These are phyloP conservation scores for Brachyalestes nurse DNA, from an alignment of 2,797 vertebrate species.

Conservation along the genomic window DNA sequence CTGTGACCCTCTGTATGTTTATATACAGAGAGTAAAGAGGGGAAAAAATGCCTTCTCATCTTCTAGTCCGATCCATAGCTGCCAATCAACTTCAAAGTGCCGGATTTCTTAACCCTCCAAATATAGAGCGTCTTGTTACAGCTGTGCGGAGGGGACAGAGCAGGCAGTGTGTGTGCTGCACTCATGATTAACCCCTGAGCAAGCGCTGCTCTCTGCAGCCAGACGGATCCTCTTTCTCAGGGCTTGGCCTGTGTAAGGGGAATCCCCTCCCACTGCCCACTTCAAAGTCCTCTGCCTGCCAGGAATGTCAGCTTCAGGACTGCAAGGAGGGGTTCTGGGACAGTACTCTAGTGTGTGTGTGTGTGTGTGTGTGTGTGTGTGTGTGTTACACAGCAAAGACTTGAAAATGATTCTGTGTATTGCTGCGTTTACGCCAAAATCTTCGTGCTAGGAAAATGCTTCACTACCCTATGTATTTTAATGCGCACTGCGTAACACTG, in stretches of 20 bases:
- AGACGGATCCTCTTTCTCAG: conserved; percentile 84
- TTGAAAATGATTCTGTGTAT: conserved; percentile 28
- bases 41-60: conserved; percentile 58
- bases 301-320: conserved; percentile 89
- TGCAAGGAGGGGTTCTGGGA: conserved; percentile 63
- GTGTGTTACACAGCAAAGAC: conserved; percentile 25
- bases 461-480: no score
- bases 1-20: conserved; percentile 73
- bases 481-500: no score
- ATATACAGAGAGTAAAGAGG: conserved; percentile 63
- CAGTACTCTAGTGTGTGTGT: conserved; percentile 44
- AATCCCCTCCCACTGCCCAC: conserved; percentile 82
- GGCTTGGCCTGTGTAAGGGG: conserved; percentile 83
- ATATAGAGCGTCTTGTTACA: conserved; percentile 77
- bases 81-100: conserved; percentile 80
- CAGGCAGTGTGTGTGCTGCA: conserved; percentile 75
- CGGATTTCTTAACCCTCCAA: conserved; percentile 76
- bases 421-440: neutral
- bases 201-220: conserved; percentile 80
- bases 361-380: conserved; percentile 36
- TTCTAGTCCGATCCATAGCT: conserved; percentile 73
- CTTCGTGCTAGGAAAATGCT: no score
- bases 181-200: conserved; percentile 85
- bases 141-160: conserved; percentile 80
- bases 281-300: conserved; percentile 83